phyloP scores from a whole-genome alignment of 2,888 invertebrate species.

The Sesamia inferens region DNA sequence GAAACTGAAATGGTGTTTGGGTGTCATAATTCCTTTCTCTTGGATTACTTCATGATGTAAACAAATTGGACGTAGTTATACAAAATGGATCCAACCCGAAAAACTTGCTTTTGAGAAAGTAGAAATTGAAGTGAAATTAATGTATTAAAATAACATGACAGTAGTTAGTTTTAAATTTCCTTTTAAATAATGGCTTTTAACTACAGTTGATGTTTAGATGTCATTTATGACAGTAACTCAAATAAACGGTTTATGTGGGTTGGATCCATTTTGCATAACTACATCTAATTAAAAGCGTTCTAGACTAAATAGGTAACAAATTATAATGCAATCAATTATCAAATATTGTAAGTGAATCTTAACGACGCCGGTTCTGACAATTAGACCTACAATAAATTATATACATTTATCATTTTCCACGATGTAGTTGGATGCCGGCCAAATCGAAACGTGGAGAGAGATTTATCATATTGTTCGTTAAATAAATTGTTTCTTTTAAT shows the following conservation, averaged over 20 bases:
- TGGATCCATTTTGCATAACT: no score
- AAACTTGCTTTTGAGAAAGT: no score
- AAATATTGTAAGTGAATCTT: slow-evolving; percentile 13
- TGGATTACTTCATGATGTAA: not conserved
- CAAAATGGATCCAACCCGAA: no score
- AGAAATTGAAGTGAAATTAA: no score
- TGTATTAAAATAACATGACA: no score
- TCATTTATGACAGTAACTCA: no score
- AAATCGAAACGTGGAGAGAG: slow-evolving; percentile 34
- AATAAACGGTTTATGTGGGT: no score
- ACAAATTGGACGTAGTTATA: no score
- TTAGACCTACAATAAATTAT: slow-evolving; percentile 14
- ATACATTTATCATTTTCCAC: slow-evolving; percentile 7
- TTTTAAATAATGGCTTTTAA: no score
- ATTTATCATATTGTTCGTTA: slow-evolving; percentile 35
- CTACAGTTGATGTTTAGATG: no score
- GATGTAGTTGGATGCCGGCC: slow-evolving; percentile 42
- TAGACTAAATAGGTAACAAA: not conserved
- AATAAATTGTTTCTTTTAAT: slow-evolving; percentile 19
- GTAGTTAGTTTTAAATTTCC: no score
- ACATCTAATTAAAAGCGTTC: no score
- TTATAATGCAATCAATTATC: slow-evolving; percentile 8
- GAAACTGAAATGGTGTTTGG: not conserved
- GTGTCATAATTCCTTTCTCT: not conserved
- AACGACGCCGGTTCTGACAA: slow-evolving; percentile 8